Evolutionary conservation across 1,140 invertebrate genomes (phyloP).

Genomic region (Metopolophium dirhodum): DNA sequence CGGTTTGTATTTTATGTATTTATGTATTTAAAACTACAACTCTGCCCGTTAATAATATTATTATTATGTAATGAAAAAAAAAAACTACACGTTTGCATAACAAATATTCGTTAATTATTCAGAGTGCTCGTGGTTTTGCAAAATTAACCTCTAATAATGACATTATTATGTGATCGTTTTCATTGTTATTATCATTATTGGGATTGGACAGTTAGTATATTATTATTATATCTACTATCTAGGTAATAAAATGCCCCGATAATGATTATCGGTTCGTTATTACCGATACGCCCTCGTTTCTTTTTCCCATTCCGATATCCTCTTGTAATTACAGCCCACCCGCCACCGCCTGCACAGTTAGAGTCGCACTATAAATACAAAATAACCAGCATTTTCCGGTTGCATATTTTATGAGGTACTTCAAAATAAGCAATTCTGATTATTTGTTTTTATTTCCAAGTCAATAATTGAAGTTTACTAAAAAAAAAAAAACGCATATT

Average conservation of each 20-base stretch:
- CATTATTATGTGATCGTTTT: background rate
- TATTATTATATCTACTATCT: background rate
- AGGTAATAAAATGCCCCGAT: background rate
- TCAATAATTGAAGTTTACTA: background rate
- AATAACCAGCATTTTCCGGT: background rate
- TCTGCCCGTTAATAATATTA: background rate
- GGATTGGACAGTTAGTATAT: background rate
- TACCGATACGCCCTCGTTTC: background rate
- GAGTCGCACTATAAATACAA: background rate
- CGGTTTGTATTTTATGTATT: too few relatives aligned
- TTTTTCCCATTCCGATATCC: background rate
- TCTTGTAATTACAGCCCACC: background rate
- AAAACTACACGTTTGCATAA: background rate
- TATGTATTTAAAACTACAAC: background rate
- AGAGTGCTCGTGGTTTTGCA: background rate
- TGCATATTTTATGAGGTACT: conserved; percentile 9
- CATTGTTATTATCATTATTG: conserved; percentile 9
- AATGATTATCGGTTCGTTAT: conserved; percentile 6
- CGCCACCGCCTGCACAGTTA: background rate
- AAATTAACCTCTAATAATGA: background rate
- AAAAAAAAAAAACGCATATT: background rate
- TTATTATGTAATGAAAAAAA: background rate
- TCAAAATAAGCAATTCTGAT: background rate
- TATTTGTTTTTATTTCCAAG: conserved; percentile 7
- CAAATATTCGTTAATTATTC: background rate